Evolutionary conservation across 2,113 vertebrate genomes (phyloP), one percentile per base, ranked within the genome.

Genomic region (Myiagra hebetior): DNA sequence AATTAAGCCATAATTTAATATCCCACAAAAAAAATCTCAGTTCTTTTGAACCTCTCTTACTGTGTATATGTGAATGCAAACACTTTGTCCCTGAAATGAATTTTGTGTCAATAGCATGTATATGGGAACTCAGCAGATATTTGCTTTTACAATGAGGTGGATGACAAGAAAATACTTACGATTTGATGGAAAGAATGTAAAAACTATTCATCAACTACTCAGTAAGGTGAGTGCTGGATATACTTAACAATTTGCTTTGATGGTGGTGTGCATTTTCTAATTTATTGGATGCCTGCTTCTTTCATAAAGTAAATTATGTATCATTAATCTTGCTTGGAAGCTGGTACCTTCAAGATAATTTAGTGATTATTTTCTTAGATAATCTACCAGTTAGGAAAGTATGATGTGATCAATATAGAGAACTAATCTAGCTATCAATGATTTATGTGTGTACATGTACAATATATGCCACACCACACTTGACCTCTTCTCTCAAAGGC

Each of bases 201-300:
- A 96, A 97, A 93, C 28, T 85, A 95, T 98, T 98, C 97, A 65
- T 98, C 97, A 97, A 6, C 79, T 85, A 87, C 57, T 95, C 95
- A 95, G 92, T 96, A 97, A 97, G 87, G 87, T 85, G 78, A 95
- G 59, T 95, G 53, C 42, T 97, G 82, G 80, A 88, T 96, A 95
- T 97, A 97, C 78, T 97, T 97, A 96, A 95, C 96, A 98, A 97
- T 96, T 97, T 97, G 73, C 85, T 97, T 97, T 94, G 97, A 95
- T 97, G 72, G 84, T 87, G 80, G 85, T 94, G 67, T 97, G 90
- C 70, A 65, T 97, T 98, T 98, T 98, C 95, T 98, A 98, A 98
- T 98, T 98, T 98, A 98, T 94, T 98, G 97, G 96, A 97, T 97
- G 95, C 97, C 97, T 98, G 94, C 95, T 97, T 98, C 96, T 95